Conservation (phyloP, 1,140 invertebrate species). For the Listronotus oregonensis region DNA sequence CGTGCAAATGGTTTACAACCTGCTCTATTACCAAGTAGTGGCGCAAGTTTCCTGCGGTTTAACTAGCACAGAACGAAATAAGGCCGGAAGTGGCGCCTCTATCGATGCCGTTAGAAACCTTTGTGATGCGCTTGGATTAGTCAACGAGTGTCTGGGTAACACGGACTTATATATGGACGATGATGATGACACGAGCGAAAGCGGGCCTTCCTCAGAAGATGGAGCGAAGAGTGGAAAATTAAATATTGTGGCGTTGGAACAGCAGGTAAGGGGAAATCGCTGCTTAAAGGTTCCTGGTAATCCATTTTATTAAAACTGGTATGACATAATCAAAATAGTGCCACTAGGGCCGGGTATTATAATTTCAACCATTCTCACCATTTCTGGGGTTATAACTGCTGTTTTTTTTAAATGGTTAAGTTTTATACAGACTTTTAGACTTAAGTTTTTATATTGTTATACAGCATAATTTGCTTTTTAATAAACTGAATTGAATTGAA, state of each 20-base stretch:
- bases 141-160: constrained; percentile 59
- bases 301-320: no score
- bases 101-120: constrained; percentile 44
- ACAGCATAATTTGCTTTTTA: no score
- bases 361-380: no score
- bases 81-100: constrained; percentile 41
- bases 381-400: no score
- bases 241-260: constrained; percentile 59
- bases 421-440: no score
- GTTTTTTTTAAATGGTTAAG: no score
- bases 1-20: constrained; percentile 84
- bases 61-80: constrained; percentile 58
- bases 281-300: no score
- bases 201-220: constrained; percentile 9
- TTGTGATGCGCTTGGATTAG: constrained; percentile 54
- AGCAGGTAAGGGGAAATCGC: constrained; percentile 46
- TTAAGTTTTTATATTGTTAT: no score
- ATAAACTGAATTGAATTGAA: no score
- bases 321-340: no score
- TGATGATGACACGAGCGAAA: constrained; percentile 26
- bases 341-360: no score
- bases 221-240: constrained; percentile 36
- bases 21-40: constrained; percentile 87
- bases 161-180: constrained; percentile 61
- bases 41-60: constrained; percentile 72